These are phyloP conservation scores for Parauchenoglanis punctatus DNA, from an alignment of 2,797 vertebrate genomes.

Conservation along the genomic window DNA sequence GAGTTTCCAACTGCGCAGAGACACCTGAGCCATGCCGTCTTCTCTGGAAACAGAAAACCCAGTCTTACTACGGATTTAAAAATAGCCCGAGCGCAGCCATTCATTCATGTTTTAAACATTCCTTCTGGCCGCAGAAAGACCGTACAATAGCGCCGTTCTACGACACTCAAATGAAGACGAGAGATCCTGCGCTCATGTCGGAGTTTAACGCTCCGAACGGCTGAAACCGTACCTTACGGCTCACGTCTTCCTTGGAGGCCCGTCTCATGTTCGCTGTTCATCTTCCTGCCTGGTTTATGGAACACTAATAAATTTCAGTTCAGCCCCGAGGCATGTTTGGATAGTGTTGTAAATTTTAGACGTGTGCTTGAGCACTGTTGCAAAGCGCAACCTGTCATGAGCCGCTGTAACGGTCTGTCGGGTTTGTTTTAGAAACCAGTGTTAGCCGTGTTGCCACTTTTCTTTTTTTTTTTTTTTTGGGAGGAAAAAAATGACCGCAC, in stretches of 20 bases:
- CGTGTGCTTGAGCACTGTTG: not conserved
- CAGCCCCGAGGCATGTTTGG: not conserved
- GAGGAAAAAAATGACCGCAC: not conserved
- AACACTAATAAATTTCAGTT: not conserved
- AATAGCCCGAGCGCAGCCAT: conserved; percentile 30
- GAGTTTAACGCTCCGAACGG: not conserved
- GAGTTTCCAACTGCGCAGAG: conserved; percentile 47
- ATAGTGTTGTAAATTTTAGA: no score
- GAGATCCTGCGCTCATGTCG: not conserved
- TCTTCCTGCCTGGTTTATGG: not conserved
- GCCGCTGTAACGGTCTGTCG: not conserved
- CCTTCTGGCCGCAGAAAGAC: conserved; percentile 19
- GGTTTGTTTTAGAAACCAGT: not conserved
- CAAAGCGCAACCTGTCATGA: not conserved
- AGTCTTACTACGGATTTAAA: conserved; percentile 48
- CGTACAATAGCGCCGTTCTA: not conserved
- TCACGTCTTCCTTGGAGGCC: not conserved
- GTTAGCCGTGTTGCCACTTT: not conserved
- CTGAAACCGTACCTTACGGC: not conserved
- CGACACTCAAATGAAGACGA: not conserved
- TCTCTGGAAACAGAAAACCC: conserved; percentile 45
- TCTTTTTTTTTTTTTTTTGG: no score
- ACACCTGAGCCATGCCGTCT: conserved; percentile 48
- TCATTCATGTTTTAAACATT: conserved; percentile 33
- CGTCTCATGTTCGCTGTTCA: not conserved